A percentile compares a stretch with the other conserved stretches of the same genome.
Evolutionary conservation across 1,140 invertebrate species (phyloP).

Genomic region (Trichomalopsis sarcophagae): DNA sequence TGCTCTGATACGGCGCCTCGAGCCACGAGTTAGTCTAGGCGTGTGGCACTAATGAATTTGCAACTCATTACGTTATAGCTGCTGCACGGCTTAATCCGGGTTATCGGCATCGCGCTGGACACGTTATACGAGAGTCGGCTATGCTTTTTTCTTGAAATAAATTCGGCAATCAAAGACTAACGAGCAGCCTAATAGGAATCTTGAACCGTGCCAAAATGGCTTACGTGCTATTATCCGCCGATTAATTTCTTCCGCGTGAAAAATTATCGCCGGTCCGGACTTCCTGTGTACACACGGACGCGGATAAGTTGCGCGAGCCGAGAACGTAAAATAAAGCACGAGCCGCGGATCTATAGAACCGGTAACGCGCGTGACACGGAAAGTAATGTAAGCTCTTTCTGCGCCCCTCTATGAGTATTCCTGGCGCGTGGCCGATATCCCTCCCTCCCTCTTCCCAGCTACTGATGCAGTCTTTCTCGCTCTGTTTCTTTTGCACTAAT

Average conservation of each 20-base stretch:
- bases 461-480: not conserved
- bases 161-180: not conserved
- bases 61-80: too few species aligned
- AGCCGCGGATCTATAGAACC: not conserved
- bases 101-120: too few species aligned
- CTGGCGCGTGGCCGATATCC: constrained; percentile 11
- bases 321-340: not conserved
- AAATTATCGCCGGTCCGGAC: not conserved
- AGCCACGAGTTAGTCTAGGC: not conserved
- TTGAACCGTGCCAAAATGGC: not conserved
- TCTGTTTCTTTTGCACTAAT: not conserved
- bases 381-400: constrained; percentile 1
- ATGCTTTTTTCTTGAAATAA: not conserved
- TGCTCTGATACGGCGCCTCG: not conserved
- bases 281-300: not conserved
- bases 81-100: too few species aligned
- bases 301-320: not conserved
- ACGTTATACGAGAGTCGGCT: too few species aligned
- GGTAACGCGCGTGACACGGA: not conserved
- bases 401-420: not conserved
- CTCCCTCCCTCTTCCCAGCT: not conserved
- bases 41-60: not conserved
- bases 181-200: not conserved
- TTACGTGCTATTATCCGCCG: not conserved
- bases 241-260: not conserved